Conservation (phyloP, 2,113 vertebrate species). For the Phaethornis superciliosus region DNA sequence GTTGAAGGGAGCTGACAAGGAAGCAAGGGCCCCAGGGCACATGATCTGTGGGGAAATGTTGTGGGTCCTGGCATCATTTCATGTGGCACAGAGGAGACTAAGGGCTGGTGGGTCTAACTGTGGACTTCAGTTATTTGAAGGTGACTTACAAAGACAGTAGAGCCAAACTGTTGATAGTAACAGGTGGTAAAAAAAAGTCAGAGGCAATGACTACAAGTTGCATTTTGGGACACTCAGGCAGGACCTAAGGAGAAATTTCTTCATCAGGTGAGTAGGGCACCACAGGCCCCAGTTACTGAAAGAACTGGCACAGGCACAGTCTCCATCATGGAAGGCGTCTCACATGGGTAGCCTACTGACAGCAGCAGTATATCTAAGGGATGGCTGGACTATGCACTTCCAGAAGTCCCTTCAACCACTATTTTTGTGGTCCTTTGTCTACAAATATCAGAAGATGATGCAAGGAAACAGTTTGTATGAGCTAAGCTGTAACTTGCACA, state of each 20-base stretch:
- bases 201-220: background rate
- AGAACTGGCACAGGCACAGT: background rate
- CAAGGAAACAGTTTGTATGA: background rate
- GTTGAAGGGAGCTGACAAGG: background rate
- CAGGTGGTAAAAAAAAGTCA: background rate
- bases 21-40: background rate
- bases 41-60: background rate
- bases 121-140: background rate
- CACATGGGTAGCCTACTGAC: fast-evolving
- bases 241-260: background rate
- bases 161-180: background rate
- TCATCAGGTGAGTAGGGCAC: background rate
- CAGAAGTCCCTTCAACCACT: background rate
- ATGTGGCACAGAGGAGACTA: background rate
- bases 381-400: background rate
- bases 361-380: background rate
- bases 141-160: background rate
- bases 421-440: background rate
- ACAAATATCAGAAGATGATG: background rate
- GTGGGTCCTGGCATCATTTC: background rate
- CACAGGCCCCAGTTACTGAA: background rate
- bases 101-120: background rate
- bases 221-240: background rate
- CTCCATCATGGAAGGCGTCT: background rate
- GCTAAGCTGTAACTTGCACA: background rate